A percentile compares a stretch with the other conserved stretches of the same genome.
Evolutionary conservation across 2,113 vertebrate species (phyloP).

Genomic region (Epinephelus cyanopodus): DNA sequence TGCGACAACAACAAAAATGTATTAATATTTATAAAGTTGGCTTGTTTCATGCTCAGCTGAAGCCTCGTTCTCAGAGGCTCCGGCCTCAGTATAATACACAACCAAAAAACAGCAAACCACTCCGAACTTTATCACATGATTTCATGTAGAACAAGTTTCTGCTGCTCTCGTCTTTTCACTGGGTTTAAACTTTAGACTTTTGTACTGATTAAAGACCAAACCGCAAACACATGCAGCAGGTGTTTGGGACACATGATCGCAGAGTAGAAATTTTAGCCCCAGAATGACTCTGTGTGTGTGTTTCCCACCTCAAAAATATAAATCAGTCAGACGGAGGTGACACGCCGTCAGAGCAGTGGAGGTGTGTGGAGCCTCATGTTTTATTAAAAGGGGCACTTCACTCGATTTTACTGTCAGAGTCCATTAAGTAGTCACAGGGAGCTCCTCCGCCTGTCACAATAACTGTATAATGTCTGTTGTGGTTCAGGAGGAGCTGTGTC

Average conservation of each 20-base stretch:
- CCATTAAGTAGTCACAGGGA: neutral
- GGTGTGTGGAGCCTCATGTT: neutral
- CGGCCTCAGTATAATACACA: constrained; percentile 69
- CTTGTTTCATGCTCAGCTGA: constrained; percentile 81
- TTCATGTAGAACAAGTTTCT: neutral
- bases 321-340: neutral
- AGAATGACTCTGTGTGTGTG: too few species aligned
- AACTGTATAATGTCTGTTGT: neutral
- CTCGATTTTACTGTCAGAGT: neutral
- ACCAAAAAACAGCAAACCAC: constrained; percentile 46
- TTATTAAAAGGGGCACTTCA: constrained; percentile 19
- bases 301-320: neutral
- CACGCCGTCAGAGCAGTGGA: neutral
- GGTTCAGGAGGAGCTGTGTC: neutral
- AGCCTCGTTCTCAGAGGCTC: constrained; percentile 29
- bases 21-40: constrained; percentile 80
- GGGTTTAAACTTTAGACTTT: neutral
- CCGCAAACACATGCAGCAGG: neutral
- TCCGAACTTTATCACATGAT: neutral
- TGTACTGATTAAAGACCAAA: neutral
- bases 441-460: neutral
- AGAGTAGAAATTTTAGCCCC: too few species aligned
- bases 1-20: constrained; percentile 75
- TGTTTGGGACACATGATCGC: neutral
- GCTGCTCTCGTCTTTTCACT: neutral